These are phyloP conservation scores for Erebia aethiops DNA, from an alignment of 2,888 invertebrate genomes.

Conservation along the genomic window DNA sequence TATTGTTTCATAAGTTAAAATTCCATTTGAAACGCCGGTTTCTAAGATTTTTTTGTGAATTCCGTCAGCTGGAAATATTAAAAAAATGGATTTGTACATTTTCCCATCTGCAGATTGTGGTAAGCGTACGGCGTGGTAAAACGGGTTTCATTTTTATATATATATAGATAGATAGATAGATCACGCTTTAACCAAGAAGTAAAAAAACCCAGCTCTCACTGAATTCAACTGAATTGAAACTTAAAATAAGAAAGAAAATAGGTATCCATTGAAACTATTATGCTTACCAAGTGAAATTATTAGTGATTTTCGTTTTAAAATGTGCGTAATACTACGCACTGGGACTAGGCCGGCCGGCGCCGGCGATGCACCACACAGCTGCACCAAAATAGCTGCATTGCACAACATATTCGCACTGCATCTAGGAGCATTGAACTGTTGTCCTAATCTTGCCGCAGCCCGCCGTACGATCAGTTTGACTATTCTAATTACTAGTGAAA, in stretches of 20 bases:
- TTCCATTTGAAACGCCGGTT: conserved; percentile 19
- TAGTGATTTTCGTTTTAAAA: neutral
- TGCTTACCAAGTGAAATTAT: neutral
- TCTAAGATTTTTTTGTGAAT: conserved; percentile 25
- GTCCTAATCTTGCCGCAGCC: conserved; percentile 70
- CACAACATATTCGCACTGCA: conserved; percentile 79
- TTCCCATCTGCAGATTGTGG: conserved; percentile 10
- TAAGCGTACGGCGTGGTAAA: neutral
- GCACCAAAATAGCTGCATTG: conserved; percentile 76
- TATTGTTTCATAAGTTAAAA: neutral
- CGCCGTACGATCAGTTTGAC: conserved; percentile 61
- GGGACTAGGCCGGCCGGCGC: conserved; percentile 48
- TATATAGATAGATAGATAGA: too few species aligned
- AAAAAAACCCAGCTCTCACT: too few species aligned
- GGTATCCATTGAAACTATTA: too few species aligned
- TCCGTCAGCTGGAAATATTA: conserved; percentile 13
- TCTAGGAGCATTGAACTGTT: conserved; percentile 77
- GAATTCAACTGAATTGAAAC: too few species aligned
- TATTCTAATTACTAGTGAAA: conserved; percentile 72
- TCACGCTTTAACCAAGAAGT: too few species aligned
- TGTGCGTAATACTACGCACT: conserved; percentile 41
- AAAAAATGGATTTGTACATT: neutral
- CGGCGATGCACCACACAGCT: conserved; percentile 62
- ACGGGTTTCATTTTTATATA: too few species aligned
- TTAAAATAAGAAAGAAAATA: too few species aligned